Evolutionary conservation across 2,888 invertebrate genomes (phyloP).

Genomic region (Aricia artaxerxes): DNA sequence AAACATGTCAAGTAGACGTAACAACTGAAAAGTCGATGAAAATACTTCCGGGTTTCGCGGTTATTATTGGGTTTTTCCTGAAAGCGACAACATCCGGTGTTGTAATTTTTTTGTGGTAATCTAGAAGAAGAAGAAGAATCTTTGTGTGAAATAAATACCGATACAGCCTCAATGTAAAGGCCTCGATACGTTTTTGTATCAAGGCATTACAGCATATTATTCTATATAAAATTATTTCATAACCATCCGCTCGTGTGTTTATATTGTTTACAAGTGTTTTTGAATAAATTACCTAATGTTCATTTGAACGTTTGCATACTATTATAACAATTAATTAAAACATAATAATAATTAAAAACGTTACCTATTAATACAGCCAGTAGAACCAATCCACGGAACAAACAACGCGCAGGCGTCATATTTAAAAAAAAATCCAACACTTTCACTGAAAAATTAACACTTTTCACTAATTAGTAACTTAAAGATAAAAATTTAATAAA

Average conservation of each 20-base stretch:
- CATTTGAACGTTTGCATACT: not conserved
- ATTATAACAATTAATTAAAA: not conserved
- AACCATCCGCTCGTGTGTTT: not conserved
- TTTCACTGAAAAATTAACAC: constrained; percentile 59
- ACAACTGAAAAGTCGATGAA: not conserved
- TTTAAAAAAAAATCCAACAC: constrained; percentile 58
- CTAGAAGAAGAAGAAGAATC: too few relatives aligned
- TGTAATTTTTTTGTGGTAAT: not conserved
- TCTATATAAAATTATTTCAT: not conserved
- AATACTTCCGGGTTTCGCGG: not conserved
- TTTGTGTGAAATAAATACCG: not conserved
- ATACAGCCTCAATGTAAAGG: constrained; percentile 5
- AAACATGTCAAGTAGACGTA: not conserved
- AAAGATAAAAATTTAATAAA: not conserved
- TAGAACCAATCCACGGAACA: constrained; percentile 59
- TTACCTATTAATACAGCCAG: constrained; percentile 62
- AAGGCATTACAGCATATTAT: not conserved
- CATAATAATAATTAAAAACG: constrained; percentile 37
- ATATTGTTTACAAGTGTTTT: not conserved
- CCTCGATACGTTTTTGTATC: constrained; percentile 21
- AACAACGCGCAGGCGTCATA: constrained; percentile 58
- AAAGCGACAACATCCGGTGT: not conserved
- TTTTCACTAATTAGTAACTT: constrained; percentile 19
- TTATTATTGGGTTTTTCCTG: not conserved
- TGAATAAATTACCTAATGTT: not conserved